These are phyloP conservation scores for Zonotrichia leucophrys DNA, from an alignment of 2,113 vertebrate genomes.

Conservation along the genomic window DNA sequence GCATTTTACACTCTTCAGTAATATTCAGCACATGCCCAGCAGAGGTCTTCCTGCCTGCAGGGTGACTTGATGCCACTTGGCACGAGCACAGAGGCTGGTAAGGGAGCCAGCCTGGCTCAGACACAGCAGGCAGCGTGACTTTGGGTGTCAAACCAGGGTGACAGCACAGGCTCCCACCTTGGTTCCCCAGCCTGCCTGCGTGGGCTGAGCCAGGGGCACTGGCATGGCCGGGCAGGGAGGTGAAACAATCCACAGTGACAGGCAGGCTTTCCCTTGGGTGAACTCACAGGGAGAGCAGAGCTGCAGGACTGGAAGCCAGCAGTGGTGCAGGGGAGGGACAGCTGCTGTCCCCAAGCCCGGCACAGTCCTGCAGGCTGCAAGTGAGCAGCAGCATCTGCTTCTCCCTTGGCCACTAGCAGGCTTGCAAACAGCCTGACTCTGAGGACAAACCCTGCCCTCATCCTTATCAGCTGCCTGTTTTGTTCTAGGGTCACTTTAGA, in stretches of 20 bases:
- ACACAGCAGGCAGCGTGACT: too few relatives aligned
- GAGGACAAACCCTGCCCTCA: neutral
- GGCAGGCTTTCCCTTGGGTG: neutral
- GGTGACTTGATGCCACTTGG: neutral
- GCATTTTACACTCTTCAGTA: neutral
- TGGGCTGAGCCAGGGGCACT: neutral
- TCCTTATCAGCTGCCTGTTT: neutral
- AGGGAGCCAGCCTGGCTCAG: neutral
- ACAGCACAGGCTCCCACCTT: neutral
- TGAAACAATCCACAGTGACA: neutral
- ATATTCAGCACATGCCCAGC: neutral
- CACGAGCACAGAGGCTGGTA: rapidly evolving
- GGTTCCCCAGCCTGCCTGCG: rapidly evolving
- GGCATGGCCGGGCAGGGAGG: neutral
- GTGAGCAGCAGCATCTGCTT: neutral
- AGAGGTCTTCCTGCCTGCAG: neutral
- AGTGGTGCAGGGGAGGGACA: neutral
- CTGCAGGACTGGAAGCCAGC: neutral
- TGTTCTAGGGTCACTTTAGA: neutral
- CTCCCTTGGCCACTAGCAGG: neutral
- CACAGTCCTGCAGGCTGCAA: neutral
- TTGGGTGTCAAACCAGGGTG: neutral
- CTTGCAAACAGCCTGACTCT: neutral
- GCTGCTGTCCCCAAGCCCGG: neutral
- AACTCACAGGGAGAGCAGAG: neutral